phyloP scores from a whole-genome alignment of 2,888 invertebrate species.

The Tortricodes alternella region DNA sequence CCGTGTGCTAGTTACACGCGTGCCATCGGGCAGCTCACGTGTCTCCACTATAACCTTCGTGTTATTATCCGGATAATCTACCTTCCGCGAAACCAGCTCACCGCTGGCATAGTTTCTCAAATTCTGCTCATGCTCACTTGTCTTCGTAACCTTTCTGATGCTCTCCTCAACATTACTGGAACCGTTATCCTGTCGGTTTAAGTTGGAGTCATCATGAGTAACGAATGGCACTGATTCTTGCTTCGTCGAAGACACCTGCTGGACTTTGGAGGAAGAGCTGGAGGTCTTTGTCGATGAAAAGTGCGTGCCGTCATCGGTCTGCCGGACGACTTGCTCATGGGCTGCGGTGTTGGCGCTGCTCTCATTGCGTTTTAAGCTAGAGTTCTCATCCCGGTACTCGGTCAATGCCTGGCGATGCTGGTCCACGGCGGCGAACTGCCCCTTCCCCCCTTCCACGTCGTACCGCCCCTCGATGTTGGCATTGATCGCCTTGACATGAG shows the following conservation, averaged over 20 bases:
- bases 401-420: constrained; percentile 81
- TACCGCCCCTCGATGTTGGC: constrained; percentile 86
- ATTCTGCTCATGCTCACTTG: constrained; percentile 49
- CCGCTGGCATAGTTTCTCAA: constrained; percentile 58
- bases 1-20: constrained; percentile 86
- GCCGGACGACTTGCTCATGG: constrained; percentile 64
- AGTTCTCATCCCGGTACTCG: constrained; percentile 70
- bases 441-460: constrained; percentile 85
- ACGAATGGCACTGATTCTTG: constrained; percentile 64
- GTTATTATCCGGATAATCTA: constrained; percentile 85
- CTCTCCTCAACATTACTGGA: constrained; percentile 52
- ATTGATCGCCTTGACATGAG: constrained; percentile 81
- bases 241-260: constrained; percentile 62
- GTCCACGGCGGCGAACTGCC: constrained; percentile 85
- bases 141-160: constrained; percentile 45
- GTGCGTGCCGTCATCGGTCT: constrained; percentile 67
- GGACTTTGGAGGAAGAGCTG: constrained; percentile 61
- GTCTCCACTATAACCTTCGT: constrained; percentile 87
- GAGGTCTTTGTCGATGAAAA: constrained; percentile 65
- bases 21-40: constrained; percentile 85
- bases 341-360: constrained; percentile 62
- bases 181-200: constrained; percentile 43
- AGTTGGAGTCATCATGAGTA: constrained; percentile 55
- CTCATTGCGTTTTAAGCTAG: constrained; percentile 67
- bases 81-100: constrained; percentile 80